Conservation (phyloP, 2,797 vertebrate species). For the Scolopax bukidnonensis region DNA sequence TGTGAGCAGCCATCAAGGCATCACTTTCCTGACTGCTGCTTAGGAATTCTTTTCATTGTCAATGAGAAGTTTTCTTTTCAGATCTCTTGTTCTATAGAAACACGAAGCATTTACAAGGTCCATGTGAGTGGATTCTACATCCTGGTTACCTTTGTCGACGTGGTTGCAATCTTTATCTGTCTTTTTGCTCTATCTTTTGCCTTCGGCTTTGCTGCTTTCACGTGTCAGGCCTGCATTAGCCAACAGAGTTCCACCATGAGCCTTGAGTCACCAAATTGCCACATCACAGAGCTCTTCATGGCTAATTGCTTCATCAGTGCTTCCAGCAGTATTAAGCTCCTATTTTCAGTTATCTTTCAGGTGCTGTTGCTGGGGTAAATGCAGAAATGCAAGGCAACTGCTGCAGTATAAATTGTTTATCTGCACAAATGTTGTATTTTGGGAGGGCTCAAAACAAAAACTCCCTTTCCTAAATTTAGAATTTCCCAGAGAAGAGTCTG, state of each 20-base stretch:
- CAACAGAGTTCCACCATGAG: fast-evolving
- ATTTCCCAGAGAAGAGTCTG: background rate
- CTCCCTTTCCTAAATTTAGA: background rate
- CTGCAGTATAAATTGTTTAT: background rate
- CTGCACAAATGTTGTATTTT: background rate
- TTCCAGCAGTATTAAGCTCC: background rate
- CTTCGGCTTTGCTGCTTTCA: background rate
- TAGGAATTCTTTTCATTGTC: background rate
- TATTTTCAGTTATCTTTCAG: background rate
- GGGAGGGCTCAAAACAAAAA: background rate
- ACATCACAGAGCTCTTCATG: background rate
- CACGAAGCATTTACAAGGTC: background rate
- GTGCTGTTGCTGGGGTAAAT: background rate
- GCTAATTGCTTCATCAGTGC: background rate
- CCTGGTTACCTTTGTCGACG: background rate
- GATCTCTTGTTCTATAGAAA: background rate
- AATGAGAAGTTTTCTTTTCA: background rate
- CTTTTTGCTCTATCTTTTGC: background rate
- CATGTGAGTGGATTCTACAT: fast-evolving
- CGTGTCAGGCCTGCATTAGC: background rate
- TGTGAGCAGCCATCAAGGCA: fast-evolving
- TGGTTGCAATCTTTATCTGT: background rate
- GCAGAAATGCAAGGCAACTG: background rate
- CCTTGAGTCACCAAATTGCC: background rate
- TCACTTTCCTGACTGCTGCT: background rate